Conservation (phyloP, 2,113 vertebrate species). For the Cinclus mexicanus region DNA sequence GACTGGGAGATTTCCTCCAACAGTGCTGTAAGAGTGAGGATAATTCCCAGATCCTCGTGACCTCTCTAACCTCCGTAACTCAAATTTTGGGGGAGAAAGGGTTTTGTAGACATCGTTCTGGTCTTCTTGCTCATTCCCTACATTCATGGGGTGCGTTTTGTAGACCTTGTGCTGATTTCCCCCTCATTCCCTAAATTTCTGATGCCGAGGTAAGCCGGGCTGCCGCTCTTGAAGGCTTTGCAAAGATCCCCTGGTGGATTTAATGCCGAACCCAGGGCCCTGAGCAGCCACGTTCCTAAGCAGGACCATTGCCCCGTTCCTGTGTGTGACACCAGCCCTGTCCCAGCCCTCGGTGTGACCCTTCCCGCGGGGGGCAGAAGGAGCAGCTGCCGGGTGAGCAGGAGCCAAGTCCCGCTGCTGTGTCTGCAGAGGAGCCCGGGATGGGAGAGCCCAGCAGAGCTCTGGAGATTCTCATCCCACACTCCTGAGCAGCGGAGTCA, state of each 20-base stretch:
- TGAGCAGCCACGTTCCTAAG: not conserved
- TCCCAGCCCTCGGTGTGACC: not conserved
- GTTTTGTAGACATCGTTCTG: fast-evolving
- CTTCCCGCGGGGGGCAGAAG: not conserved
- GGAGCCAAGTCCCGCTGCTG: not conserved
- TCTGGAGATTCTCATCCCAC: not conserved
- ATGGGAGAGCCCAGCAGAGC: not conserved
- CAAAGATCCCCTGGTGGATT: not conserved
- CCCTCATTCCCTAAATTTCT: fast-evolving
- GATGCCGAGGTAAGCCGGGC: not conserved
- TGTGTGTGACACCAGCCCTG: not conserved
- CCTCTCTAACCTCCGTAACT: not conserved
- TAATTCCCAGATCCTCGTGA: not conserved
- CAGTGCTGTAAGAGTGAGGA: not conserved
- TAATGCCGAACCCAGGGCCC: not conserved
- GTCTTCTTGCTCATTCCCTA: not conserved
- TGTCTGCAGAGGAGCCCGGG: not conserved
- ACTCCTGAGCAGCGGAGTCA: not conserved
- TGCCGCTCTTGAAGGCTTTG: not conserved
- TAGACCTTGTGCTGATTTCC: not conserved
- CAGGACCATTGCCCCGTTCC: not conserved
- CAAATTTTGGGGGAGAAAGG: not conserved
- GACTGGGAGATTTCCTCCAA: fast-evolving
- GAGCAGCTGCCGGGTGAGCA: not conserved
- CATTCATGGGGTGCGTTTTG: not conserved